Conservation (phyloP, 1,140 invertebrate species). For the Zophobas morio region DNA sequence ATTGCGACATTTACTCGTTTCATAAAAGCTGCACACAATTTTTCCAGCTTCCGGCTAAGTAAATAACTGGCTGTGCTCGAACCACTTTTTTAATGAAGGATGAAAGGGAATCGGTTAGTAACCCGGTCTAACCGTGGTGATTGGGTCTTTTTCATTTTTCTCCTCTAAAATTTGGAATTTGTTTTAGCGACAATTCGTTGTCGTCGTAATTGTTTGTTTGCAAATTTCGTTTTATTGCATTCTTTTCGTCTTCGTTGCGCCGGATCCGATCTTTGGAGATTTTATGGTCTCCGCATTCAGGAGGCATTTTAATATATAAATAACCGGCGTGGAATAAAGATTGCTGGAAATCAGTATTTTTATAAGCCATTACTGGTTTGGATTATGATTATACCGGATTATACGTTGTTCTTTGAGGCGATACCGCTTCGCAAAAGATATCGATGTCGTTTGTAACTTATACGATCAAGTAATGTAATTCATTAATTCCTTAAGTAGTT, state of each 20-base stretch:
- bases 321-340: constrained; percentile 1
- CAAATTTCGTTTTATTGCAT: background rate
- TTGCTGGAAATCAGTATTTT: constrained; percentile 8
- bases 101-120: background rate
- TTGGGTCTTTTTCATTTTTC: too few relatives aligned
- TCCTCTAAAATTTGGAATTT: background rate
- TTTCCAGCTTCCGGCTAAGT: too few relatives aligned
- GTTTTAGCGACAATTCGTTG: background rate
- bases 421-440: constrained; percentile 2
- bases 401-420: background rate
- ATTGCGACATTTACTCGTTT: too few relatives aligned
- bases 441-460: constrained; percentile 17
- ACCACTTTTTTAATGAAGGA: too few relatives aligned
- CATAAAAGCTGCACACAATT: too few relatives aligned
- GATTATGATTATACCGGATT: background rate
- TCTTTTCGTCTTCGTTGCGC: background rate
- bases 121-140: too few relatives aligned
- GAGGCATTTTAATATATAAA: background rate
- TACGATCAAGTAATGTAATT: constrained; percentile 15
- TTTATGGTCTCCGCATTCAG: background rate
- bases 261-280: background rate
- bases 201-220: background rate
- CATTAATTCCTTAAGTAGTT: constrained; percentile 26
- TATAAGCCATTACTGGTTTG: constrained; percentile 20
- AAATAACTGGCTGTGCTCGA: too few relatives aligned